Evolutionary conservation across 2,797 vertebrate genomes (phyloP).

Genomic region (Neoniphon sammara): DNA sequence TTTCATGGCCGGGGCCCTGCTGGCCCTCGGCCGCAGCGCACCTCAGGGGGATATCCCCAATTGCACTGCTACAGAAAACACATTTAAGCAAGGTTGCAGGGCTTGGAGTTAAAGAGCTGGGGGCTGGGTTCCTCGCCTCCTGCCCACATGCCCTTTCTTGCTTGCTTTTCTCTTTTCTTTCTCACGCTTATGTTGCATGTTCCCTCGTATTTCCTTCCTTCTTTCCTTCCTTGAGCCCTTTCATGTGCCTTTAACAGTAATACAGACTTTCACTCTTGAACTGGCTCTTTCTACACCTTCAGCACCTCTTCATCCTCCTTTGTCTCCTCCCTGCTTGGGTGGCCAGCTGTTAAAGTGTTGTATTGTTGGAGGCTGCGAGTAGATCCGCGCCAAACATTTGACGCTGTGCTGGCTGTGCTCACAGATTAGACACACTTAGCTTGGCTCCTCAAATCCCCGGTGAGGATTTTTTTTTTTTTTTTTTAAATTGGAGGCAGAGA

Average conservation of each 20-base stretch:
- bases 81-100: constrained; percentile 70
- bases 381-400: constrained; percentile 56
- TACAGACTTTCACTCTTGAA: constrained; percentile 18
- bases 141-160: constrained; percentile 27
- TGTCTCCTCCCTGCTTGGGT: constrained; percentile 52
- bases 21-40: constrained; percentile 50
- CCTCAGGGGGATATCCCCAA: constrained; percentile 75
- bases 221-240: constrained; percentile 14
- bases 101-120: constrained; percentile 34
- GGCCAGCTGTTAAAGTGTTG: constrained; percentile 53
- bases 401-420: constrained; percentile 54
- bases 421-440: constrained; percentile 73
- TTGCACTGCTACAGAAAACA: constrained; percentile 74
- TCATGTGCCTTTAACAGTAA: constrained; percentile 30
- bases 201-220: neutral
- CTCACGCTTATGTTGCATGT: neutral
- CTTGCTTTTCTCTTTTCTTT: neutral
- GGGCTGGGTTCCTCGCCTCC: constrained; percentile 2
- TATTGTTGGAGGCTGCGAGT: constrained; percentile 60
- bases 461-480: neutral
- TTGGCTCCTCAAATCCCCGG: constrained; percentile 61
- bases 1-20: constrained; percentile 59
- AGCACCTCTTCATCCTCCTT: constrained; percentile 23
- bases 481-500: constrained; percentile 10
- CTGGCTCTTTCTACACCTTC: constrained; percentile 27